A percentile compares a stretch with the other conserved stretches of the same genome.
phyloP scores from a whole-genome alignment of 1,140 invertebrate genomes.

The Conopomorpha cramerella region DNA sequence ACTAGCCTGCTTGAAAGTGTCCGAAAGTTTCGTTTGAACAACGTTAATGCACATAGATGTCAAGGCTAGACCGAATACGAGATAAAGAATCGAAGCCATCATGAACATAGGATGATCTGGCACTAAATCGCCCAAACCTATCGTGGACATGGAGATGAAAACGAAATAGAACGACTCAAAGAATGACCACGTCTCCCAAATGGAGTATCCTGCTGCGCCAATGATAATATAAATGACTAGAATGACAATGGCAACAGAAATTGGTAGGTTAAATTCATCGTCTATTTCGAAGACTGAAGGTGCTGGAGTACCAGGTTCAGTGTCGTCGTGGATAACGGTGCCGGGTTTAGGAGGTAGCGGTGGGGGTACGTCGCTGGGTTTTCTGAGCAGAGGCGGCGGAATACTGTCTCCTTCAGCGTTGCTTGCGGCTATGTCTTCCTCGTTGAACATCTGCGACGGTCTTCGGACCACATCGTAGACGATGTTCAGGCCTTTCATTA shows the following conservation, averaged over 20 bases:
- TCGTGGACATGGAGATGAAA: slow-evolving; percentile 93
- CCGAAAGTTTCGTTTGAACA: slow-evolving; percentile 83
- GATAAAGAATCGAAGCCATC: slow-evolving; percentile 90
- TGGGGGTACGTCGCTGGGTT: slow-evolving; percentile 35
- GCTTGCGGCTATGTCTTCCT: slow-evolving; percentile 37
- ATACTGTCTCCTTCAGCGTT: slow-evolving; percentile 6
- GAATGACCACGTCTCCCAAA: slow-evolving; percentile 83
- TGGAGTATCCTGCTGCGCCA: slow-evolving; percentile 77
- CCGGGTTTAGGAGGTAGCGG: slow-evolving; percentile 42
- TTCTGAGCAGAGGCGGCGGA: slow-evolving; percentile 25
- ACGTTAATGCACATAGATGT: slow-evolving; percentile 98
- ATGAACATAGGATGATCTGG: slow-evolving; percentile 88
- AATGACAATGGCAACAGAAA: slow-evolving; percentile 82
- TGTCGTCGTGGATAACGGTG: slow-evolving; percentile 24
- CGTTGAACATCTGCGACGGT: slow-evolving; percentile 70
- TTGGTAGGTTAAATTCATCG: slow-evolving; percentile 92
- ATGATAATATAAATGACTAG: slow-evolving; percentile 83
- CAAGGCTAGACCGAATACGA: slow-evolving; percentile 91
- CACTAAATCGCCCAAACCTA: slow-evolving; percentile 90
- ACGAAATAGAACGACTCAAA: slow-evolving; percentile 94
- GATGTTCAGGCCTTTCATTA: slow-evolving; percentile 80
- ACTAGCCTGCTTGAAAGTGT: slow-evolving; percentile 83
- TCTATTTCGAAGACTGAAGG: slow-evolving; percentile 77
- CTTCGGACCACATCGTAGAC: slow-evolving; percentile 78
- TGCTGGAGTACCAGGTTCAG: slow-evolving; percentile 71